A percentile compares a stretch with the other conserved stretches of the same genome.
phyloP scores from a whole-genome alignment of 2,888 invertebrate species.

The Thecocarcelia acutangulata region DNA sequence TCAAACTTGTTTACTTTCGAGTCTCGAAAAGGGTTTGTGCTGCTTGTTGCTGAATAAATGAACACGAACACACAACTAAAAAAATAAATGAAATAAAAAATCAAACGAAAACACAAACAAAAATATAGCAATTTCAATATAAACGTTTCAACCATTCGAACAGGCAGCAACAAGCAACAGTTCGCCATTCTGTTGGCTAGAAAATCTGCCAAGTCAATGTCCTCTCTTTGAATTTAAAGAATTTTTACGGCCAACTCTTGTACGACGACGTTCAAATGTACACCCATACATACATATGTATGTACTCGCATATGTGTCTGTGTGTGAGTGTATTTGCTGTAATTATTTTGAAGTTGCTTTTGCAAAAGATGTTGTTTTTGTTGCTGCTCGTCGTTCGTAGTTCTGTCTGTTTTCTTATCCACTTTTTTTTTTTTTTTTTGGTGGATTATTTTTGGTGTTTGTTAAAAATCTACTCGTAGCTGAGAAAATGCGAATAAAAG shows the following conservation, averaged over 20 bases:
- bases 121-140: constrained; percentile 12
- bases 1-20: constrained; percentile 63
- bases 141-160: not conserved
- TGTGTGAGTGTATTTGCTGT: constrained; percentile 18
- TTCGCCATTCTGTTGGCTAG: no score
- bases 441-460: no score
- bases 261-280: not conserved
- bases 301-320: no score
- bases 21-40: constrained; percentile 61
- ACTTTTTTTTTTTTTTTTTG: no score
- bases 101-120: no score
- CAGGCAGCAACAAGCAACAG: constrained; percentile 30
- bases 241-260: constrained; percentile 54
- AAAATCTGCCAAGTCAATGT: constrained; percentile 61
- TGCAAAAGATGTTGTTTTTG: not conserved
- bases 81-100: not conserved
- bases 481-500: no score
- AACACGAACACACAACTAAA: constrained; percentile 18
- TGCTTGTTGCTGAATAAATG: constrained; percentile 35
- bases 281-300: not conserved
- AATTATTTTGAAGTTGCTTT: constrained; percentile 3
- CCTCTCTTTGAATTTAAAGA: constrained; percentile 64
- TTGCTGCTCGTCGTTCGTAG: no score
- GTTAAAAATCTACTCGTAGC: no score
- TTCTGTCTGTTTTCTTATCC: no score